Conservation (phyloP, 2,888 invertebrate species). For the Ophion obscuratus region DNA sequence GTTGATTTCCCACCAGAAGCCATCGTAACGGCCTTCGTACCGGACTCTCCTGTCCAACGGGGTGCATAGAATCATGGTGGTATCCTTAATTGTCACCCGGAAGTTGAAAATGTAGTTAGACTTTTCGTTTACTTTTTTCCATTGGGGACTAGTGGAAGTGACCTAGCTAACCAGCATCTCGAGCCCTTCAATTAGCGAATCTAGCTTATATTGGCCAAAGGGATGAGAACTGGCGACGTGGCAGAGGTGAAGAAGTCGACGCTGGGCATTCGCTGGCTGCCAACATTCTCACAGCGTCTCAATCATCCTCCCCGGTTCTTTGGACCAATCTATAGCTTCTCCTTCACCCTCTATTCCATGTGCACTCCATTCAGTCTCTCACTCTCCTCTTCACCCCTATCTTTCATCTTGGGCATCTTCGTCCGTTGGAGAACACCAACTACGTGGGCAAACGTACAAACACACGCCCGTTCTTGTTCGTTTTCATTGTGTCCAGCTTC, state of each 20-base stretch:
- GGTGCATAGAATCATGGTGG: constrained; percentile 58
- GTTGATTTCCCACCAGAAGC: constrained; percentile 75
- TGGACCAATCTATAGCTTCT: constrained; percentile 26
- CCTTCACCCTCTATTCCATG: constrained; percentile 22
- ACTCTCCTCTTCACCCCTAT: constrained; percentile 23
- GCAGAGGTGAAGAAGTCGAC: constrained; percentile 16
- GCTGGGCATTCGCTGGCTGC: constrained; percentile 29
- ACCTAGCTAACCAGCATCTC: constrained; percentile 47
- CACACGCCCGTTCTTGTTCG: constrained; percentile 36
- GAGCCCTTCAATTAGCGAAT: constrained; percentile 53
- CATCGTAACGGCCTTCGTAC: not conserved
- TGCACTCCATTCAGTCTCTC: constrained; percentile 3
- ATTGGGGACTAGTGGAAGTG: constrained; percentile 3
- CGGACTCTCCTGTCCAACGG: not conserved
- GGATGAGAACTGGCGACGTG: constrained; percentile 15
- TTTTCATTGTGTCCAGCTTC: constrained; percentile 33
- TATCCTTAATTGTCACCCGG: constrained; percentile 71
- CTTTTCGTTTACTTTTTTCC: constrained; percentile 9
- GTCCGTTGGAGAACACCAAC: constrained; percentile 33
- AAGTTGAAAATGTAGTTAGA: constrained; percentile 68
- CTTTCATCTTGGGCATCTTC: constrained; percentile 38
- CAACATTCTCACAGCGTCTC: constrained; percentile 50
- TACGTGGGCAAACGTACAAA: constrained; percentile 31
- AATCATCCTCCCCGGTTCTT: constrained; percentile 32
- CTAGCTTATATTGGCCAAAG: constrained; percentile 31